These are phyloP conservation scores for Poeciliopsis turneri DNA, from an alignment of 2,797 vertebrate genomes.

Conservation along the genomic window DNA sequence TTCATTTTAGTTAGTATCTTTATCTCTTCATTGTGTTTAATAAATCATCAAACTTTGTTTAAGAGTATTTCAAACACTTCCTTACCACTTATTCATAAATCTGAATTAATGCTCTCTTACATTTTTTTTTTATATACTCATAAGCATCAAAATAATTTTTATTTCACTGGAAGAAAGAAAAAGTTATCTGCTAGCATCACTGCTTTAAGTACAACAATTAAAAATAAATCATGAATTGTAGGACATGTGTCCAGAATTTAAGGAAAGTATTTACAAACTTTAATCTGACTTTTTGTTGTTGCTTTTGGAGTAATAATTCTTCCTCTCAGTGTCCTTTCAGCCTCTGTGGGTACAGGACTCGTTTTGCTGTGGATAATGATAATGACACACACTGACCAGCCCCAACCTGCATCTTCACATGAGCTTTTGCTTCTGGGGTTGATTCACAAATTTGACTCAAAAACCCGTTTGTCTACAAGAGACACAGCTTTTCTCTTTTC, in stretches of 20 bases:
- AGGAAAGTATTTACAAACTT: background rate
- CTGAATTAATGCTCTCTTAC: background rate
- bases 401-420: background rate
- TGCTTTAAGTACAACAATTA: background rate
- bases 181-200: background rate
- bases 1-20: too few species aligned
- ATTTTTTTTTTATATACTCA: background rate
- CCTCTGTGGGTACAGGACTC: background rate
- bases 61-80: background rate
- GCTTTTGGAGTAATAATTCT: background rate
- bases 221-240: slow-evolving; percentile 2
- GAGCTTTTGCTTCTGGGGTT: background rate
- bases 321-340: background rate
- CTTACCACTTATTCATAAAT: background rate
- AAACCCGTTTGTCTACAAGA: background rate
- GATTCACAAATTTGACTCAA: background rate
- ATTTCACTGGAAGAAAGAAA: background rate
- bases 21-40: background rate
- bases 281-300: background rate
- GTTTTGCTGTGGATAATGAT: background rate
- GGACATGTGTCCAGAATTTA: background rate
- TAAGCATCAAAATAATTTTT: background rate
- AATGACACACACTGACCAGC: background rate
- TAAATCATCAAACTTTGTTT: background rate
- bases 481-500: background rate